phyloP scores from a whole-genome alignment of 2,113 vertebrate species.

The Toxotes jaculatrix region DNA sequence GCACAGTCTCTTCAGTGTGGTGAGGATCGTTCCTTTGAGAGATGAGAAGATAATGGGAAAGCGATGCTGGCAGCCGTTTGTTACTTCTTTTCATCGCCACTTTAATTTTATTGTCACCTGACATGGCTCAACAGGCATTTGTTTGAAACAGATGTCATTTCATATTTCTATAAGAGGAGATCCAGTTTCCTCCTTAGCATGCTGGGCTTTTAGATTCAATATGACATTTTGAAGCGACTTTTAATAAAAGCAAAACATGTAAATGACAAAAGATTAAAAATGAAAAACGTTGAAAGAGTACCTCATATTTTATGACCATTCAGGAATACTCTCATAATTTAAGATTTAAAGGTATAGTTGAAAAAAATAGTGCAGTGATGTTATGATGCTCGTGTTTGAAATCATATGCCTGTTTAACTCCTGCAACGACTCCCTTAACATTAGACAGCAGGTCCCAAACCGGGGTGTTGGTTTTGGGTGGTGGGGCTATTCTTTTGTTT shows the following conservation, averaged over 20 bases:
- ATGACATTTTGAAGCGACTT: not conserved
- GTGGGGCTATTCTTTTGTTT: not conserved
- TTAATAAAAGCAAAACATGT: not conserved
- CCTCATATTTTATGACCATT: not conserved
- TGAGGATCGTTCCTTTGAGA: constrained; percentile 39
- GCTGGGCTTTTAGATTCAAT: not conserved
- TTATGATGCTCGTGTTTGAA: not conserved
- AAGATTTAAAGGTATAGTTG: not conserved
- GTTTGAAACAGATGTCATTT: constrained; percentile 2
- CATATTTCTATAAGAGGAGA: not conserved
- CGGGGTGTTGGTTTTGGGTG: not conserved
- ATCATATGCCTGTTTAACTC: not conserved
- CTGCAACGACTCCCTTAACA: not conserved
- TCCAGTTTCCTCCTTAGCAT: not conserved
- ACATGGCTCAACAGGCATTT: not conserved
- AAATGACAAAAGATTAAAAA: not conserved
- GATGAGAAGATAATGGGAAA: constrained; percentile 20
- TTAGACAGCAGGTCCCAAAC: not conserved
- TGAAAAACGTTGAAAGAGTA: not conserved
- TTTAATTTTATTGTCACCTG: constrained; percentile 13
- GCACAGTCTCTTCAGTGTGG: constrained; percentile 33
- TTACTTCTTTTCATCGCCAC: not conserved
- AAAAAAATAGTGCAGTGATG: not conserved
- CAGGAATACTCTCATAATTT: not conserved
- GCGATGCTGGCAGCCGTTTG: constrained; percentile 19